Percentiles rank a stretch among this genome's conserved stretches.
Evolutionary conservation across 2,888 invertebrate genomes (phyloP).

Genomic region (Diploptera punctata): DNA sequence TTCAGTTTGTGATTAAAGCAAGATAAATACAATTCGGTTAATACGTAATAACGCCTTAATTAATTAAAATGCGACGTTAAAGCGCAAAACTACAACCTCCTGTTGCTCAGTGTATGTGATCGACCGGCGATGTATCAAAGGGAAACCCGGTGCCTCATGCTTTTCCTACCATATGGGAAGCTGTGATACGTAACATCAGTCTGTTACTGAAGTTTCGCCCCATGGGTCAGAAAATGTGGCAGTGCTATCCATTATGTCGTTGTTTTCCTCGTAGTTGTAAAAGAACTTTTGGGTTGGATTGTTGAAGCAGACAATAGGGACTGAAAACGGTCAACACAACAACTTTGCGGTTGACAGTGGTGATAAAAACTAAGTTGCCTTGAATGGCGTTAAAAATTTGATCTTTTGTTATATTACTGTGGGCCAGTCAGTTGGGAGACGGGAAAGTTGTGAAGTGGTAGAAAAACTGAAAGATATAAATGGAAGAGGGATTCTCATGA

Average conservation of each 20-base stretch:
- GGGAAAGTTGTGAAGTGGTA: too few relatives aligned
- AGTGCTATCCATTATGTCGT: background rate
- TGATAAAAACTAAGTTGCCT: background rate
- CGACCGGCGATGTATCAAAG: background rate
- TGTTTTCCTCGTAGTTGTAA: background rate
- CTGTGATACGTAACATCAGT: background rate
- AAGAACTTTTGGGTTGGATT: background rate
- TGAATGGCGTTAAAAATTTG: background rate
- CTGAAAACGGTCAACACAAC: background rate
- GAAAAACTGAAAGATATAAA: too few relatives aligned
- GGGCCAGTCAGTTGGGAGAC: too few relatives aligned
- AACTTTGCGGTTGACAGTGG: constrained; percentile 8
- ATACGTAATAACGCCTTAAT: too few relatives aligned
- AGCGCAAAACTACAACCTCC: background rate
- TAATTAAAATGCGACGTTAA: too few relatives aligned
- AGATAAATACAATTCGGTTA: too few relatives aligned
- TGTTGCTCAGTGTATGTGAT: background rate
- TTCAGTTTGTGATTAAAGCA: too few relatives aligned
- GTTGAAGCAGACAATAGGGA: background rate
- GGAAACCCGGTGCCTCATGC: background rate
- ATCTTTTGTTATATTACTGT: background rate
- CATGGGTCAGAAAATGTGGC: too few relatives aligned
- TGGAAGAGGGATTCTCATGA: too few relatives aligned
- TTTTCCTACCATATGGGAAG: background rate
- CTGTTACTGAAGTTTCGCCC: background rate